Evolutionary conservation across 2,888 invertebrate genomes (phyloP), one percentile per base, ranked within the genome.

Genomic region (Ormia ochracea): DNA sequence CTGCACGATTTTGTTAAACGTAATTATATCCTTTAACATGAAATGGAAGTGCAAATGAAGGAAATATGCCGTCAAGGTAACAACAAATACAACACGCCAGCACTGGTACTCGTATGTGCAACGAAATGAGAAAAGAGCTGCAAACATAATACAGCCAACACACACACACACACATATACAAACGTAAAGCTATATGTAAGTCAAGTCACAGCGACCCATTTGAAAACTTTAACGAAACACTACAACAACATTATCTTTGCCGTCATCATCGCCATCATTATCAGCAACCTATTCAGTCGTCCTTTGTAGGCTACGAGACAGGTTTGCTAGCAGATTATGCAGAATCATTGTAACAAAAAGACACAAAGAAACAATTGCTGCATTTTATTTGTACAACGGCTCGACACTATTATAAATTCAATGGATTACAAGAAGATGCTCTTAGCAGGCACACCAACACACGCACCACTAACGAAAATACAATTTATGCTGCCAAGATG

Each of bases 1-100:
- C 75, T 80, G 72, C 75, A 80, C 75, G 80, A 76, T 80, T 80
- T 80, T 70, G 75, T 69, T 77, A 74, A 77, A 74, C 73, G 77
- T 74, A 81, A 74, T 81, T 81, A 77, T 81, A 81, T 77, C 81
- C 77, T 77, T 69, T 81, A 74, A 77, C 68, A 69, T 81, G 59
- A 74, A 73, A 77, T 77, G 77, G 77, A 74, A 74, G 69, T 81
- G 77, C 68, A 81, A 81, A 81, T 74, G 69, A 73, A 77, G 69
- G 74, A 77, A 81, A 74, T 81, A 66, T 65, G 65, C 77, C 77
- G 69, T 68, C 73, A 75, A 70, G 75, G 63, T 66, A 79, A 48
- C 70, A 61, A 63, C 48, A 48, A 70, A 36, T 31, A 54, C 66
- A 31, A 56, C n/a, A n/a, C 48, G 28, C 36, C 52, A 23, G 31